Conservation (phyloP, 2,113 vertebrate genomes). For the Sula dactylatra region DNA sequence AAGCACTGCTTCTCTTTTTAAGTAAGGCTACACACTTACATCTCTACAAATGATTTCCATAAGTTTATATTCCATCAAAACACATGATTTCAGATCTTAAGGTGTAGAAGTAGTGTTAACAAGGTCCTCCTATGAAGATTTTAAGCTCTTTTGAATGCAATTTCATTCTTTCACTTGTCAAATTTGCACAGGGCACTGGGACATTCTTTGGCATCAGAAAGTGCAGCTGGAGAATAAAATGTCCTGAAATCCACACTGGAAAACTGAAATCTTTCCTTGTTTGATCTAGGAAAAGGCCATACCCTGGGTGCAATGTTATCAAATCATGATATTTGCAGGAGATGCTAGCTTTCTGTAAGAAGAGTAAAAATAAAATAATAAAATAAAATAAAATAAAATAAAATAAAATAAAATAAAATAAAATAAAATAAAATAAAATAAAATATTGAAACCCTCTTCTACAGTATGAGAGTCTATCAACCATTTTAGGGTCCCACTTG, state of each 20-base stretch:
- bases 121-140: slow-evolving; percentile 50
- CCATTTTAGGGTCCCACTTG: neutral
- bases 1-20: slow-evolving; percentile 64
- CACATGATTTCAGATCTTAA: slow-evolving; percentile 57
- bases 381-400: neutral
- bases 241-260: neutral
- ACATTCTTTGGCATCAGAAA: neutral
- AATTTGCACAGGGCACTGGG: slow-evolving; percentile 27
- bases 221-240: neutral
- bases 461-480: neutral
- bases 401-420: neutral
- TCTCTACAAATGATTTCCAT: slow-evolving; percentile 59
- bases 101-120: slow-evolving; percentile 52
- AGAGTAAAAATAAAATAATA: neutral
- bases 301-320: neutral
- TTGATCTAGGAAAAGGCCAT: neutral
- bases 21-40: slow-evolving; percentile 37
- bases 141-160: slow-evolving; percentile 24
- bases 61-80: slow-evolving; percentile 65
- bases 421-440: neutral
- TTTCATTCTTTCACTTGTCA: slow-evolving; percentile 20
- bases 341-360: neutral
- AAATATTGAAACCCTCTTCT: neutral
- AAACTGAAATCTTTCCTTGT: neutral
- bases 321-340: neutral